Base-by-base conservation (phyloP, 2,797 vertebrate species). In the Catharus ustulatus region DNA sequence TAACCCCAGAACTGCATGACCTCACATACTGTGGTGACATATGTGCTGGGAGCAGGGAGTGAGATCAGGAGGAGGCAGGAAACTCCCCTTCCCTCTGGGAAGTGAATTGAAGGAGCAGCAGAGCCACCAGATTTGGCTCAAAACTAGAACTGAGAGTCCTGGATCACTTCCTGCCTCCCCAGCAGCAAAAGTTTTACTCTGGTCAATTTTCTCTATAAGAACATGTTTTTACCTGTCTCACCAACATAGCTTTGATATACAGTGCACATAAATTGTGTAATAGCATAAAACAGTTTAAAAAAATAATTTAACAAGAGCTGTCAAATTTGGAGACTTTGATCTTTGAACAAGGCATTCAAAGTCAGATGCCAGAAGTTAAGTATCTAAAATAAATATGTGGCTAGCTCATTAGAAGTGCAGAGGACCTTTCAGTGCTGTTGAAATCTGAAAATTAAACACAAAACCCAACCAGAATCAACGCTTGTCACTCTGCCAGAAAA, bases 301-400 rank as follows among this genome's bases (percentile, higher is more conserved):
- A 27, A 49, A 0, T 18, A 81, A 5, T 42, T 68, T 34, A 78
- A 54, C 36, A 87, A 66, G 16, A 62, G 45, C 62, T 84, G 55
- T 82, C 80, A 91, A 88, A 62, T 58, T 71, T 69, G 42, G 55
- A 67, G 7, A 17, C 79, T 93, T 83, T 95, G 71, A 87, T 84
- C 71, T 62, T 89, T 63, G 38, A 94, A 82, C 15, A 57, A 81
- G 24, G 10, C 48, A 84, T 73, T 94, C 69, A 76, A 81, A 86
- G 36, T 36, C 32, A 52, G 15, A 79, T 89, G 40, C 11, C 62
- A 84, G 52, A 91, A 94, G 36, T 85, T 86, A 86, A 78, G 6
- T n/a, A 81, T 48, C 61, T 93, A 89, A 89, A 74, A 73, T 71
- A 91, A 91, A 76, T 79, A 73, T 15, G 51, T 54, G 59, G 29